Percentiles rank a stretch among this genome's conserved stretches.
Conservation (phyloP, 2,888 invertebrate genomes). For the Loripinus fragilis region DNA sequence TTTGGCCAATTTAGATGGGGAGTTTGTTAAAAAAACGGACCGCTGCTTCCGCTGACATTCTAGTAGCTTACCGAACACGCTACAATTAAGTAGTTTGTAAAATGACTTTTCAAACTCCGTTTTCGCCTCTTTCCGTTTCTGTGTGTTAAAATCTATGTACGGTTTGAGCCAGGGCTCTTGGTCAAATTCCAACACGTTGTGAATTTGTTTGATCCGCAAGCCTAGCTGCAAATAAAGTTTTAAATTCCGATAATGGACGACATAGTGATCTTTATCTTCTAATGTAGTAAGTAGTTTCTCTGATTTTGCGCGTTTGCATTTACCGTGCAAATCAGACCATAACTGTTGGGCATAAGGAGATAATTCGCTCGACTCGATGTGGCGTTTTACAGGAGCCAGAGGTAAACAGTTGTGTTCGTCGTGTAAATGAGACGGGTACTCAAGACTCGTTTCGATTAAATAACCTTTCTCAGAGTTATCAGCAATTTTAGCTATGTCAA, state of each 20-base stretch:
- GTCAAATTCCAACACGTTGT: conserved; percentile 76
- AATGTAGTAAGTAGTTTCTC: not conserved
- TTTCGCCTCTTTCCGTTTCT: not conserved
- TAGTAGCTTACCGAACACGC: not conserved
- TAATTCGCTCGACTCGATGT: not conserved
- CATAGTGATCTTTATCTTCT: not conserved
- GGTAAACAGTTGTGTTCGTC: not conserved
- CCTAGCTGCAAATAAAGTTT: conserved; percentile 71
- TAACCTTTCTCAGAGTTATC: not conserved
- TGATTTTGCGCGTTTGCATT: not conserved
- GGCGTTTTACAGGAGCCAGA: not conserved
- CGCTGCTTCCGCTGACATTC: not conserved
- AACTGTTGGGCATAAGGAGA: not conserved
- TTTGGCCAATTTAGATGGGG: not conserved
- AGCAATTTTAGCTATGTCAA: not conserved
- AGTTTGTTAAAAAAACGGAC: not conserved
- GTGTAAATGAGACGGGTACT: not conserved
- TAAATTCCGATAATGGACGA: conserved; percentile 74
- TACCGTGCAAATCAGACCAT: not conserved
- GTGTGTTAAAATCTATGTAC: conserved; percentile 68
- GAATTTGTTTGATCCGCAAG: conserved; percentile 65
- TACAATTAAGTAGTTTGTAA: not conserved
- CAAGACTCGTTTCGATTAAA: not conserved
- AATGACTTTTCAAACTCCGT: not conserved
- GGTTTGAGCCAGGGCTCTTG: conserved; percentile 74